Base-by-base conservation (phyloP, 2,113 vertebrate genomes). In the Osmerus eperlanus region DNA sequence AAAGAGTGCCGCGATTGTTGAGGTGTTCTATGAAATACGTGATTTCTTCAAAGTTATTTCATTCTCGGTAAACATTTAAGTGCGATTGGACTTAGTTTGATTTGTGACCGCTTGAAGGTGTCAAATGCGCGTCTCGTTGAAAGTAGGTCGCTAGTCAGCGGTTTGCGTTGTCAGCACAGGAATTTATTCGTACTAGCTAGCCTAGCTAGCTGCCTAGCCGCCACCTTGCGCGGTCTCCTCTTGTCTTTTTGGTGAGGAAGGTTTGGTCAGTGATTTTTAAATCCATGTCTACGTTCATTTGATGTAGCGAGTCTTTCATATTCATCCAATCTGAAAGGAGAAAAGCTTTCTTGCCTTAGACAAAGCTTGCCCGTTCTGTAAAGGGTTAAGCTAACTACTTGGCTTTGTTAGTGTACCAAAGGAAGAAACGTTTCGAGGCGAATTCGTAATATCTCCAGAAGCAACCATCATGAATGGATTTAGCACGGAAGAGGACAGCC, bases 401-500 rank as follows among this genome's bases (percentile, higher is more conserved):
- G 36, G 36, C 36, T 41, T 41, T 41, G 36, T 41, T 41, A 41
- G 36, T 41, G 36, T 6, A 41, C 36, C 3, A 7, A 41, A 41
- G 36, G 36, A 41, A 41, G 36, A 8, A 41, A 8, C 36, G 36
- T 41, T 41, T 5, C 36, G 1, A 41, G 36, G 36, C 6, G 36
- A 41, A 41, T 41, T 41, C 36, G 6, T 18, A 7, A 55, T 3
- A 7, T 18, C 53, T 4, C 53, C 53, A 55, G 53, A n/a, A 55
- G 6, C 13, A 2, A 19, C 4, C 25, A 85, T 11, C 59, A 98
- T 98, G 97, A 98, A 99, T 90, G 97, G 96, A 23, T 99, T 98
- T 88, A 98, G 97, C 88, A 98, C 97, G 0, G 96, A 99, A 81
- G 95, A 97, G 75, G 96, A 99, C 91, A 97, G 96, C 90, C 95